phyloP scores from a whole-genome alignment of 2,797 vertebrate genomes.

The Centroberyx gerrardi region DNA sequence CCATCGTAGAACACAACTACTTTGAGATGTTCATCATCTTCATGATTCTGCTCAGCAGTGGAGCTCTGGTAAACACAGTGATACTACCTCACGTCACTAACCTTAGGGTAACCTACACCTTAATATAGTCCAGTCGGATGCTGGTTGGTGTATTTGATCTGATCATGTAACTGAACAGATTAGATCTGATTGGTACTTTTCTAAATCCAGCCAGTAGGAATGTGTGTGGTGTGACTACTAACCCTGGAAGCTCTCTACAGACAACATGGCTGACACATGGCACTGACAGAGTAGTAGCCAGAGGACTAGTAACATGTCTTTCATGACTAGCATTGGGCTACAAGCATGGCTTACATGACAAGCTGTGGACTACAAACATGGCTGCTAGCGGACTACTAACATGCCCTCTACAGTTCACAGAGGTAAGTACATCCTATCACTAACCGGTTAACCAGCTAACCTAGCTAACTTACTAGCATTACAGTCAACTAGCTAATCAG shows the following conservation, averaged over 20 bases:
- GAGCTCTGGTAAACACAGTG: slow-evolving; percentile 88
- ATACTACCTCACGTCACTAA: no score
- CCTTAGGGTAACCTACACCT: no score
- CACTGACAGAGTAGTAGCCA: background rate
- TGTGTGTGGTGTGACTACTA: slow-evolving; percentile 40
- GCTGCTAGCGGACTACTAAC: slow-evolving; percentile 13
- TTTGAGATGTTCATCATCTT: slow-evolving; percentile 98
- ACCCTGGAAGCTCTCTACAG: slow-evolving; percentile 13
- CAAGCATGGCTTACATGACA: slow-evolving; percentile 1
- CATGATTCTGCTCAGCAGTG: slow-evolving; percentile 97
- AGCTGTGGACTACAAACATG: slow-evolving; percentile 18
- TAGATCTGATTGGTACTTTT: slow-evolving; percentile 25
- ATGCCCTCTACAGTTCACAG: background rate
- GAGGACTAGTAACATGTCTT: slow-evolving; percentile 38
- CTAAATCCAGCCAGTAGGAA: background rate
- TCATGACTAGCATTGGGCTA: no score
- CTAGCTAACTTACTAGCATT: no score
- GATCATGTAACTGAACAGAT: slow-evolving; percentile 21
- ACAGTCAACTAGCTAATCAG: no score
- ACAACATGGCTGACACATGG: slow-evolving; percentile 1
- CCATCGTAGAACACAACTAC: slow-evolving; percentile 95
- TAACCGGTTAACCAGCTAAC: background rate
- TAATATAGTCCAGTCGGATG: background rate
- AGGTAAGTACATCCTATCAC: slow-evolving; percentile 37
- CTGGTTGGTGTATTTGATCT: slow-evolving; percentile 18